Evolutionary conservation across 2,888 invertebrate genomes (phyloP).

Genomic region (Heliconius hortense): DNA sequence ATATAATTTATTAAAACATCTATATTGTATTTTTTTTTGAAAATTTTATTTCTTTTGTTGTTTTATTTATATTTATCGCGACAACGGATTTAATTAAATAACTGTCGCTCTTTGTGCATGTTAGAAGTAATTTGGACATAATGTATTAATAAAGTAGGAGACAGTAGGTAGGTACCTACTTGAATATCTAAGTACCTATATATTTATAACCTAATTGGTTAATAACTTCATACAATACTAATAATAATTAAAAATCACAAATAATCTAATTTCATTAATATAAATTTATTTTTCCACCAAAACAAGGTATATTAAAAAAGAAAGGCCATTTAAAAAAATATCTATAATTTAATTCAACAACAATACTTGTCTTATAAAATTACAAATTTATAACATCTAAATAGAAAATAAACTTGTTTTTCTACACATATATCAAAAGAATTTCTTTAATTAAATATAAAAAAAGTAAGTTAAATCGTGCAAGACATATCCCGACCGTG

Average conservation of each 20-base stretch:
- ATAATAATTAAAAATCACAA: neutral
- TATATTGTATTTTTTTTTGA: neutral
- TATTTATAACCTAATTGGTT: neutral
- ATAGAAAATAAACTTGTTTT: constrained; percentile 17
- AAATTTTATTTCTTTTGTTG: constrained; percentile 1
- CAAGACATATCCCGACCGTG: constrained; percentile 31
- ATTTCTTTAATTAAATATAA: constrained; percentile 31
- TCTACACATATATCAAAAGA: constrained; percentile 21
- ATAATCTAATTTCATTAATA: neutral
- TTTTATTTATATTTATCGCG: neutral
- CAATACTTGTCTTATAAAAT: neutral
- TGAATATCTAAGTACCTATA: neutral
- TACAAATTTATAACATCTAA: neutral
- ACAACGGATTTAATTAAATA: neutral
- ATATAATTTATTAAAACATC: constrained; percentile 27
- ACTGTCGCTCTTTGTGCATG: neutral
- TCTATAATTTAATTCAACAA: neutral
- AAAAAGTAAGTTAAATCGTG: constrained; percentile 26
- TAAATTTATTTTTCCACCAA: neutral
- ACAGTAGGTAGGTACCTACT: neutral
- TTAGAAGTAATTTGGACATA: neutral
- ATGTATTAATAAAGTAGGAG: neutral
- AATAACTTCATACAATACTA: neutral
- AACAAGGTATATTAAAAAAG: neutral
- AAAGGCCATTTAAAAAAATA: neutral